Evolutionary conservation across 2,797 vertebrate genomes (phyloP), one percentile per base, ranked within the genome.

Genomic region (Anguilla obscura): DNA sequence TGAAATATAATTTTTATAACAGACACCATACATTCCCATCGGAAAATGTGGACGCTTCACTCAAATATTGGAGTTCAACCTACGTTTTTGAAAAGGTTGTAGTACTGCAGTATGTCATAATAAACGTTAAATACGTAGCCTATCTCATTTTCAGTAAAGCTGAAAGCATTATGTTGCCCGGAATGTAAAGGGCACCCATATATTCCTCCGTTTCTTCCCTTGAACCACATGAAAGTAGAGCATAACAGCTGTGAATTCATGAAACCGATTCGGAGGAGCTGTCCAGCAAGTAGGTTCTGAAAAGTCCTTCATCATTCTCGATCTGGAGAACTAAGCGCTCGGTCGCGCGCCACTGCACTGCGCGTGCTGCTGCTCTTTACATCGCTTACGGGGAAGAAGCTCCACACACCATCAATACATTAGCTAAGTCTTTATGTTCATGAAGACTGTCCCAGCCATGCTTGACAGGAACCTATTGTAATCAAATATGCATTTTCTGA

Each of bases 271-370:
- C 48, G n/a, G 0, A n/a, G 79, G 79, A 82, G 79, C 79, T 82
- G 79, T 82, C 79, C 79, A n/a, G 45, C 40, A 82, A 24, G 40
- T 36, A 82, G 79, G 79, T 82, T 48, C 79, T 82, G 79, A 82
- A 82, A 1, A 50, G 45, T 40, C 36, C 36, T 80, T 45, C 36
- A 50, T 9, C 79, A 10, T 12, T 12, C 8, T 82, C 40, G 40
- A 45, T 82, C 7, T 12, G 9, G 18, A 45, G 74, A 79, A 79
- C 79, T 50, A 45, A 24, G 79, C 18, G 36, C 45, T 50, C 40
- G 16, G 21, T 24, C 24, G 33, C 74, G 33, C 33, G 18, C 33
- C 36, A 0, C 33, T 18, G 33, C 74, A 45, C 74, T 18, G 74
- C 36, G 74, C 33, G 36, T 40, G 33, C 12, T 16, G 5, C 45